Base-by-base conservation (phyloP, 2,797 vertebrate species). In the Champsocephalus esox region DNA sequence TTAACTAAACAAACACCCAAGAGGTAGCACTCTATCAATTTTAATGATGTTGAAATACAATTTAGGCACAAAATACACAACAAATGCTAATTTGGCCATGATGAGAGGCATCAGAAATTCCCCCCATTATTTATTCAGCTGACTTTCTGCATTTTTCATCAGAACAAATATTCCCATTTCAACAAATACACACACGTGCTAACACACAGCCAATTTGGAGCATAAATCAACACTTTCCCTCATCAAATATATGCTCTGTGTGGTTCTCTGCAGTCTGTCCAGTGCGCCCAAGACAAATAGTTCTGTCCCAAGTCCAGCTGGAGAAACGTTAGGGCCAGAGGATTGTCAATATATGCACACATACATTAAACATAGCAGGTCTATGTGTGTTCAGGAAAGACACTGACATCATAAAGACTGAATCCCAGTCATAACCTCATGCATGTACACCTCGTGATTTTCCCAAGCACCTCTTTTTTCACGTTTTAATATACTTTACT, bases 71-170 rank as follows among this genome's bases (percentile, higher is more conserved):
- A 93, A 93, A 93, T 87, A 94, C 93, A 94, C 92, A 94, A 95
- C 94, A 93, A 92, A 94, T 94, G 93, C 93, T 94, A 93, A 95
- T 95, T 94, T 91, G 87, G 88, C 85, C 80, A 89, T 93, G 93
- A 94, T 94, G 92, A 93, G 92, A 92, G 86, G 89, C 91, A 92
- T 93, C 91, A 94, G 88, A 93, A 94, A 94, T 94, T 93, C 92
- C 88, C 88, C 88, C 92, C 92, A 94, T 95, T 94, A 94, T 95
- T 95, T 93, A 93, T 92, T 94, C 92, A 91, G 91, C 92, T 89
- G 90, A 93, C 93, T 92, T 93, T 94, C 91, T 95, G 93, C 94
- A 95, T 95, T 94, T 94, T 95, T 95, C 93, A 95, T 95, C 92
- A 93, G 92, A 94, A 95, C 95, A 95, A 95, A 95, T 94, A 92